Base-by-base conservation (phyloP, 2,888 invertebrate species). In the Nephrocerus scutellatus region DNA sequence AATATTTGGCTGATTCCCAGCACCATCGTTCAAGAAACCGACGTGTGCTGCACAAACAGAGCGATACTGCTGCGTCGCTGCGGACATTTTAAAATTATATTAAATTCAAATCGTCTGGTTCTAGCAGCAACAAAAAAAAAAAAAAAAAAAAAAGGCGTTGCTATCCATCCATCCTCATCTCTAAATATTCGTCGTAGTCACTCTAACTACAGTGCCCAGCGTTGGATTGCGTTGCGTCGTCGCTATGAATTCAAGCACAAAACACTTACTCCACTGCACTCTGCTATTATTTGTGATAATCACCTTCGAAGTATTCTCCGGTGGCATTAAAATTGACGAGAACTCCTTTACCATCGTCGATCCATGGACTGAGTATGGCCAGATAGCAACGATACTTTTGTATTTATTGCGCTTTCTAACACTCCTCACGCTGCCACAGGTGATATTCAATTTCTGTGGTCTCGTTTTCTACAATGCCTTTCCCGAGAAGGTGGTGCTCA, bases 391-490 rank as follows among this genome's bases (percentile, higher is more conserved):
- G 41, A 63, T 82, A 46, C 70, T 80, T 47, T 74, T 92, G 47
- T 92, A 92, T 65, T 62, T 82, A 41, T 64, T 92, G 51, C 75
- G 91, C 52, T 75, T 84, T 44, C 72, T 91, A 33, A 86, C 89
- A 36, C 78, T 92, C 59, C 74, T 92, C 37, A 87, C 91, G 38
- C 72, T 92, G 61, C 92, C 92, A 15, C 89, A 91, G 74, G 87
- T 88, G 49, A 57, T 92, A 34, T 89, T 89, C 66, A 68, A 68
- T 51, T 88, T 90, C 67, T 74, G 83, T 50, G 92, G 93, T 30
- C 70, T 95, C 46, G 78, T 84, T 40, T 74, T 89, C 50, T 95
- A 90, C 68, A 95, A 95, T 72, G 89, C 92, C 48, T 96, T 96
- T 66, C 90, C 92, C 36, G 91, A 92, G 53, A 89, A 88, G 71